These are phyloP conservation scores for Itoplectis maculator DNA, from an alignment of 2,888 invertebrate species.

Conservation along the genomic window DNA sequence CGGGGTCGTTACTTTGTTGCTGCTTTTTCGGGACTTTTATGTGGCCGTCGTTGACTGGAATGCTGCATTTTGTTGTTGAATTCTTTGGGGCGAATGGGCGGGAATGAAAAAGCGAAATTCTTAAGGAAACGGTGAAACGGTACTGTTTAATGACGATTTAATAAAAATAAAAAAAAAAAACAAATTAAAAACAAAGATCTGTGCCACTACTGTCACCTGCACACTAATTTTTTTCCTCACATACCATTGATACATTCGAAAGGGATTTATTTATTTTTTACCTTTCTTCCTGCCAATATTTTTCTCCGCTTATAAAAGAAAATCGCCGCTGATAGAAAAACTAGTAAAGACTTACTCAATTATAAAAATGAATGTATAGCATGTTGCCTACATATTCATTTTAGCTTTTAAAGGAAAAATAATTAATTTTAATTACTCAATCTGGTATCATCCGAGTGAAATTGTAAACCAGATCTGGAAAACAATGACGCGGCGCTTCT, in stretches of 20 bases:
- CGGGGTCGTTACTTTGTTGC: not conserved
- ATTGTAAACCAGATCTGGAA: not conserved
- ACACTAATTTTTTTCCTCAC: not conserved
- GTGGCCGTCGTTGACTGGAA: not conserved
- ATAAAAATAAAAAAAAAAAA: not conserved
- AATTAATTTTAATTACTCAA: too few species aligned
- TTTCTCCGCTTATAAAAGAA: too few species aligned
- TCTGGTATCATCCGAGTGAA: not conserved
- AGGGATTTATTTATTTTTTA: not conserved
- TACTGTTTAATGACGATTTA: not conserved
- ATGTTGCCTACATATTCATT: too few species aligned
- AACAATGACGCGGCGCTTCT: slow-evolving; percentile 38
- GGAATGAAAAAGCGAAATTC: slow-evolving; percentile 2
- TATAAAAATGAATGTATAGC: too few species aligned
- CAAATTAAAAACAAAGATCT: not conserved
- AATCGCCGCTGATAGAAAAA: too few species aligned
- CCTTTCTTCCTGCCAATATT: too few species aligned
- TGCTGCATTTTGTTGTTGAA: slow-evolving; percentile 7
- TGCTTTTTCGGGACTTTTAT: not conserved
- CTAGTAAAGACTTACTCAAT: too few species aligned
- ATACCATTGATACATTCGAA: not conserved
- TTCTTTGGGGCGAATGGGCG: not conserved
- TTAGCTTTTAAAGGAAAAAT: too few species aligned
- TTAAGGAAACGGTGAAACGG: not conserved
- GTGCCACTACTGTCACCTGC: not conserved